A percentile compares a stretch with the other conserved stretches of the same genome.
These are phyloP conservation scores for Phrynocephalus versicolor DNA, from an alignment of 2,113 vertebrate species.

Conservation along the genomic window DNA sequence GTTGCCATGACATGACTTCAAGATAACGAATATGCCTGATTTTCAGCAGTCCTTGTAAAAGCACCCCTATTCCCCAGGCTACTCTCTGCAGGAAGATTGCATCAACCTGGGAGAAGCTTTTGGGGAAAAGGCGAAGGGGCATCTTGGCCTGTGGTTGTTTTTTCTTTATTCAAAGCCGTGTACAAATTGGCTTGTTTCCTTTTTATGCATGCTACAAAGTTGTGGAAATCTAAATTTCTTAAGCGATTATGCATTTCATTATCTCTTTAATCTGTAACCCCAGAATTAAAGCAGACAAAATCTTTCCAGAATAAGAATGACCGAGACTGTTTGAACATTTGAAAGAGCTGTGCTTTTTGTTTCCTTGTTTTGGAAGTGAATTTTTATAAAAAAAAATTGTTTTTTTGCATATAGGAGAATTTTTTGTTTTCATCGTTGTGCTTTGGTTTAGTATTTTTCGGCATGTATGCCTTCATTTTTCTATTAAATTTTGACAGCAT, in stretches of 20 bases:
- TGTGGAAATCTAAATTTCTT: background rate
- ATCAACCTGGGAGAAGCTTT: background rate
- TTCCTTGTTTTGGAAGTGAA: background rate
- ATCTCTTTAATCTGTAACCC: constrained; percentile 1
- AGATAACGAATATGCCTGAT: background rate
- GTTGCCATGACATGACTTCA: too few species aligned
- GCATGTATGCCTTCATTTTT: background rate
- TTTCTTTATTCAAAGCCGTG: background rate
- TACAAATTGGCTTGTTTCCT: background rate
- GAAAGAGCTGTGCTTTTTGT: background rate
- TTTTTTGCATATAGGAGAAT: background rate
- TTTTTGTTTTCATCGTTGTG: background rate
- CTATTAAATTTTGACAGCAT: background rate
- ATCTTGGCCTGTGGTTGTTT: background rate
- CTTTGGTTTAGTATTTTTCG: background rate
- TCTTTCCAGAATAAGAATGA: background rate
- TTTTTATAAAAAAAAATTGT: background rate
- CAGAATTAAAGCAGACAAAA: background rate
- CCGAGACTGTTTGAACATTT: background rate
- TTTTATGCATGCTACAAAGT: background rate
- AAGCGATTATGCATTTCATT: background rate
- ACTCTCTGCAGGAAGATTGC: background rate
- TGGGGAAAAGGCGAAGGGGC: background rate
- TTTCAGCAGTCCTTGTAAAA: background rate
- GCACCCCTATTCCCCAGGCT: background rate